A percentile compares a stretch with the other conserved stretches of the same genome.
Evolutionary conservation across 2,113 vertebrate species (phyloP).

Genomic region (Aix galericulata): DNA sequence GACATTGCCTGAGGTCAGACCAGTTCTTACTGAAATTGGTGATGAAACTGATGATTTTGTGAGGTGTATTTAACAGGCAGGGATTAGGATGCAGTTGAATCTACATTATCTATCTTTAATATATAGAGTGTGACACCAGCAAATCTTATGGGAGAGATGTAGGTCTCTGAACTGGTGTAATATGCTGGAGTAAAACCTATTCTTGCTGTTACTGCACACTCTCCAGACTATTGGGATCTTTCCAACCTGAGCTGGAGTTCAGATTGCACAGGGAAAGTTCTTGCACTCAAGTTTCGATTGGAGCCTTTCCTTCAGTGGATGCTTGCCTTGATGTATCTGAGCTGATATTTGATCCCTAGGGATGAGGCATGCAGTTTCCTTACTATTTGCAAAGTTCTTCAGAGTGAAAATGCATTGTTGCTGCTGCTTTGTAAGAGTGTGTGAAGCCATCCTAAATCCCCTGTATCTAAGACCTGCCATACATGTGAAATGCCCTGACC

Average conservation of each 20-base stretch:
- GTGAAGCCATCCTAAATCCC: neutral
- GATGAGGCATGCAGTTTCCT: fast-evolving
- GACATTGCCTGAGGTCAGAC: neutral
- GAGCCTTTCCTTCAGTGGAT: neutral
- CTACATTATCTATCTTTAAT: neutral
- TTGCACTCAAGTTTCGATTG: neutral
- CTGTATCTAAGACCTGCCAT: neutral
- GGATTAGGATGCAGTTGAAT: neutral
- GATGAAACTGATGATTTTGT: neutral
- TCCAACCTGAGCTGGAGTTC: neutral
- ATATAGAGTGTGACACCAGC: neutral
- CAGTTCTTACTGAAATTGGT: neutral
- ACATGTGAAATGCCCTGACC: neutral
- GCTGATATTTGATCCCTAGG: neutral
- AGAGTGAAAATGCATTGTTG: neutral
- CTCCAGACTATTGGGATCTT: neutral
- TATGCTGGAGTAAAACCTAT: neutral
- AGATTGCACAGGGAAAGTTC: neutral
- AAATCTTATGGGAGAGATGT: neutral
- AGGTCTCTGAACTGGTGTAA: neutral
- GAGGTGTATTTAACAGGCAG: neutral
- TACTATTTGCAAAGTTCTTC: neutral
- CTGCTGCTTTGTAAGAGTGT: neutral
- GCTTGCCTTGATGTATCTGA: neutral
- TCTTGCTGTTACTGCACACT: neutral